Evolutionary conservation across 2,888 invertebrate species (phyloP).

Genomic region (Pteria penguin): DNA sequence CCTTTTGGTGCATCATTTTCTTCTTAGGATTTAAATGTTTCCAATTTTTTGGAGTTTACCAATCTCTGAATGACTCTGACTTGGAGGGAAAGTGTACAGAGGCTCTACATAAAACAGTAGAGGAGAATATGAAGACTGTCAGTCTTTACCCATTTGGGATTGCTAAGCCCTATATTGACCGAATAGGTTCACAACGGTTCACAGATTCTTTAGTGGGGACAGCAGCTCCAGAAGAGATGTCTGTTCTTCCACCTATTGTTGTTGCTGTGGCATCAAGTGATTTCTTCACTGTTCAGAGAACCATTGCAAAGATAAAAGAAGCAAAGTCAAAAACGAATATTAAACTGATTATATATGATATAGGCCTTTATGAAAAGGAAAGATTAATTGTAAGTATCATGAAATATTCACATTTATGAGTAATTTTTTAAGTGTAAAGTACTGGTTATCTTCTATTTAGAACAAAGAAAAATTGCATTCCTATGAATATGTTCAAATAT

Average conservation of each 20-base stretch:
- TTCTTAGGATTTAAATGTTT: conserved; percentile 43
- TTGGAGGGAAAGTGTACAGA: conserved; percentile 47
- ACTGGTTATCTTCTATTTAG: too few relatives aligned
- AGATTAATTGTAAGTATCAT: conserved; percentile 59
- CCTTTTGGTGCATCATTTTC: conserved; percentile 50
- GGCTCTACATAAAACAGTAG: conserved; percentile 45
- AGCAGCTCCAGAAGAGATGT: conserved; percentile 51
- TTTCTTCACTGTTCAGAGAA: conserved; percentile 64
- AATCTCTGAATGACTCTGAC: conserved; percentile 45
- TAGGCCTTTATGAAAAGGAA: conserved; percentile 61
- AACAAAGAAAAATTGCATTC: too few relatives aligned
- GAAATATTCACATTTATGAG: too few relatives aligned
- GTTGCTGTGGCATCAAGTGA: conserved; percentile 64
- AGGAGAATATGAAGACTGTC: conserved; percentile 55
- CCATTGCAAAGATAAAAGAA: conserved; percentile 59
- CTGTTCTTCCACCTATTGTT: conserved; percentile 62
- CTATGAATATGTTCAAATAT: too few relatives aligned
- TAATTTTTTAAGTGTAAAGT: too few relatives aligned
- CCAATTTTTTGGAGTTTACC: conserved; percentile 51
- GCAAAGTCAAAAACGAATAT: conserved; percentile 43
- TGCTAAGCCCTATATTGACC: conserved; percentile 62
- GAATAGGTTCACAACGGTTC: conserved; percentile 58
- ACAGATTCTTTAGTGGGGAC: conserved; percentile 53
- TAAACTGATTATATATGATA: conserved; percentile 66
- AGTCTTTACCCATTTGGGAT: conserved; percentile 61